A percentile compares a stretch with the other conserved stretches of the same genome.
Conservation (phyloP, 64 coral and sea anemone genomes). For the Stylophora pistillata region DNA sequence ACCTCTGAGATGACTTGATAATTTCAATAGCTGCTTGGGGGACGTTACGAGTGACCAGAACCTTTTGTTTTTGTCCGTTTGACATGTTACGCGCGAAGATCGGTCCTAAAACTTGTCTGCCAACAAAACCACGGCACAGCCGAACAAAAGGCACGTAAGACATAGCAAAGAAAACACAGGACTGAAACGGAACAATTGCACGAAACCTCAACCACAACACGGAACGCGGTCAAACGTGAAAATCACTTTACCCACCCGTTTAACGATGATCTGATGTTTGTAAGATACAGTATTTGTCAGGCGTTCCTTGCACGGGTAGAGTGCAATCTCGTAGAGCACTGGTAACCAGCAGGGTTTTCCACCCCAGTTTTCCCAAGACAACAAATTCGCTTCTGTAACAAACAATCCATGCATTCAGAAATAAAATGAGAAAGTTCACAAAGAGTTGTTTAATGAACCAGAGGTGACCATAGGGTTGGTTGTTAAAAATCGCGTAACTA, state of each 20-base stretch:
- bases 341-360: not conserved
- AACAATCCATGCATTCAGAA: too few species aligned
- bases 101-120: constrained; percentile 14
- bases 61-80: constrained; percentile 32
- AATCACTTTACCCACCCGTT: constrained; percentile 41
- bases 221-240: not conserved
- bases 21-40: constrained; percentile 81
- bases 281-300: constrained; percentile 5
- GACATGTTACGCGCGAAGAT: constrained; percentile 38
- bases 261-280: constrained; percentile 26
- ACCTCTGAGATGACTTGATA: constrained; percentile 51
- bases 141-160: constrained; percentile 52
- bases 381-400: too few species aligned
- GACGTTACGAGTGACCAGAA: constrained; percentile 75
- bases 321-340: not conserved
- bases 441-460: too few species aligned
- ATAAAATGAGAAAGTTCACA: too few species aligned
- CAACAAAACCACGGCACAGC: constrained; percentile 52
- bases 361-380: too few species aligned
- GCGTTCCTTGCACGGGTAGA: not conserved
- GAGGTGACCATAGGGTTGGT: too few species aligned
- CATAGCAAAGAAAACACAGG: constrained; percentile 31
- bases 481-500: too few species aligned
- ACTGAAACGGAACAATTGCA: not conserved
- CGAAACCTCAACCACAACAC: not conserved